Percentiles rank a stretch among this genome's conserved stretches.
Evolutionary conservation across 30 jellyfish, hydroid and myxozoan species (phyloP).

Genomic region (Mastigias papua): DNA sequence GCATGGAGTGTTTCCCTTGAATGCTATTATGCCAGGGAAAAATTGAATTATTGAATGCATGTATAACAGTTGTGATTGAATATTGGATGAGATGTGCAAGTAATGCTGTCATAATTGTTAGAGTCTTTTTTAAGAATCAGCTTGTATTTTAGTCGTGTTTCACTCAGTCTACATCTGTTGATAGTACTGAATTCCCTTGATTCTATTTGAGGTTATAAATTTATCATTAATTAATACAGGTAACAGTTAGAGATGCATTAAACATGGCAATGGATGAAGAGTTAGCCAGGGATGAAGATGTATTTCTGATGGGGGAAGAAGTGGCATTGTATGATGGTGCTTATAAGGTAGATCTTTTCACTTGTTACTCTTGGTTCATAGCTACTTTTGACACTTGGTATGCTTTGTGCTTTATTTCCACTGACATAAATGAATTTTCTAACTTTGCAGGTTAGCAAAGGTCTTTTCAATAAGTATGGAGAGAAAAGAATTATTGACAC

Average conservation of each 20-base stretch:
- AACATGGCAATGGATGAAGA: constrained; percentile 99
- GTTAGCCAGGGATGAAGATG: constrained; percentile 92
- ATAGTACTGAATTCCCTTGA: neutral
- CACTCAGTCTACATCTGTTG: neutral
- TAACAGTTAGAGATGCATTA: constrained; percentile 97
- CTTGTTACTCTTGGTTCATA: too few relatives aligned
- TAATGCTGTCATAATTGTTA: too few relatives aligned
- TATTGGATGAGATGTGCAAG: too few relatives aligned
- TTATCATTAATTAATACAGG: constrained; percentile 24
- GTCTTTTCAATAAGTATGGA: constrained; percentile 91
- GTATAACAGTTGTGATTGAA: too few relatives aligned
- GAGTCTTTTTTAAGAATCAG: too few relatives aligned
- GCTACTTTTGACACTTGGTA: too few relatives aligned
- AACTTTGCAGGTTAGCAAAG: constrained; percentile 82
- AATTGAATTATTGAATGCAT: too few relatives aligned
- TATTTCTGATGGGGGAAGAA: constrained; percentile 95
- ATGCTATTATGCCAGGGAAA: too few relatives aligned
- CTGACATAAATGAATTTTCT: neutral
- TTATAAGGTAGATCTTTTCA: constrained; percentile 58
- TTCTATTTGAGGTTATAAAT: too few relatives aligned
- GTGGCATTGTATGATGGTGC: constrained; percentile 99
- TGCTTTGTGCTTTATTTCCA: neutral
- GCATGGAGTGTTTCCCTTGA: too few relatives aligned
- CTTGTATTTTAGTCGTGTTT: neutral
- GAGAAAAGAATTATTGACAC: constrained; percentile 96